Evolutionary conservation across 2,113 vertebrate genomes (phyloP).

Genomic region (Phyllostomus discolor): DNA sequence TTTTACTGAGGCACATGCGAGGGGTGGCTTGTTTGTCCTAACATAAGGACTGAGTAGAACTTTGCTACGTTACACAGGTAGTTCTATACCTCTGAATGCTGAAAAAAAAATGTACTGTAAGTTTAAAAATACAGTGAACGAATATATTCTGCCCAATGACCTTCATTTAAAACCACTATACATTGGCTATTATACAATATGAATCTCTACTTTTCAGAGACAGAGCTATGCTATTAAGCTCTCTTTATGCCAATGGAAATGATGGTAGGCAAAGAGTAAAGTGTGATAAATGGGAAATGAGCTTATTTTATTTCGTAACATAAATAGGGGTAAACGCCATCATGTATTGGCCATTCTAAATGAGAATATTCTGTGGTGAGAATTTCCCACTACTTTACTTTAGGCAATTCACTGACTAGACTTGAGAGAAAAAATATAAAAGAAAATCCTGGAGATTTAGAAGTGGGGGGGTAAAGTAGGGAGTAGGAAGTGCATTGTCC

Average conservation of each 20-base stretch:
- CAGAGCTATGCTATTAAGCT: conserved; percentile 62
- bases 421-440: conserved; percentile 60
- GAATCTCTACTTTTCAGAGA: conserved; percentile 68
- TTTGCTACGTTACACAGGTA: conserved; percentile 67
- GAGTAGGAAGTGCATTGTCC: neutral
- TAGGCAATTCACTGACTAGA: neutral
- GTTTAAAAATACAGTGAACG: conserved; percentile 64
- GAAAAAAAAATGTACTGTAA: conserved; percentile 58
- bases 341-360: conserved; percentile 14
- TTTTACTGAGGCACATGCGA: conserved; percentile 63
- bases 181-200: conserved; percentile 56
- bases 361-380: neutral
- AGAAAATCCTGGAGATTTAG: conserved; percentile 22
- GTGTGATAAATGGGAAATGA: conserved; percentile 42
- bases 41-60: conserved; percentile 66
- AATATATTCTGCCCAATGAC: conserved; percentile 63
- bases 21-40: conserved; percentile 64
- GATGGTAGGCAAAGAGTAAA: conserved; percentile 55
- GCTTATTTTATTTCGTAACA: conserved; percentile 47
- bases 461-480: neutral
- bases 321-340: neutral
- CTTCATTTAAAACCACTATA: conserved; percentile 73
- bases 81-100: conserved; percentile 67
- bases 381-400: conserved; percentile 18
- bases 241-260: conserved; percentile 43